Evolutionary conservation across 2,113 vertebrate species (phyloP), one percentile per base, ranked within the genome.

Genomic region (Enhydra lutris): DNA sequence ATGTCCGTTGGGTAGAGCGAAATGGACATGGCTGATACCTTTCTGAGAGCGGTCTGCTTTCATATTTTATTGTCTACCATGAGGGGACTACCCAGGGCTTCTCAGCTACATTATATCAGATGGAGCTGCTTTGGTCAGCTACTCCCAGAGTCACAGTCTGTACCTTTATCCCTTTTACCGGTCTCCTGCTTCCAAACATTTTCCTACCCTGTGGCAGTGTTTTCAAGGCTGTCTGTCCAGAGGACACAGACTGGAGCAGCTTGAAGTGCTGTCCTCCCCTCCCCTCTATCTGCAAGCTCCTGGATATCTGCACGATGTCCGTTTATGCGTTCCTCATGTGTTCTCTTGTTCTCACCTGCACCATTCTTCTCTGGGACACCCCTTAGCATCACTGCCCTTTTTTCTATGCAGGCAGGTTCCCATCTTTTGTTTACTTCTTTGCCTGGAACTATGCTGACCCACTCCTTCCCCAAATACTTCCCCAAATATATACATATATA

Each of bases 11-110:
- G 2, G 4, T 11, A 57, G 69, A 39, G n/a, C 1, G 6, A 21
- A 11, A 11, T 6, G 3, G 11, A 5, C 15, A 0, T 14, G 24
- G 2, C 42, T 17, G 65, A 18, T 12, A 34, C 2, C 1, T 5
- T 61, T 23, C 26, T 2, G 4, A 0, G 1, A 31, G 34, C 29
- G 11, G 39, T 45, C 36, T 7, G 6, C 24, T 7, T 55, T 61
- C 24, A 2, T 5, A 15, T 20, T 17, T 47, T 47, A 15, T 23
- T n/a, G 34, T 71, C 50, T n/a, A 13, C 26, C 1, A 1, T 2
- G 1, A 24, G 8, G 7, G 20, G 47, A 47, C 17, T 34, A 74
- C n/a, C 10, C 29, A 69, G 57, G 45, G 23, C 14, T 74, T 61
- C 45, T 63, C 11, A 1, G 20, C 29, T 21, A 4, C 1, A 1